Evolutionary conservation across 1,140 invertebrate genomes (phyloP).

Genomic region (Cyclina sinensis): DNA sequence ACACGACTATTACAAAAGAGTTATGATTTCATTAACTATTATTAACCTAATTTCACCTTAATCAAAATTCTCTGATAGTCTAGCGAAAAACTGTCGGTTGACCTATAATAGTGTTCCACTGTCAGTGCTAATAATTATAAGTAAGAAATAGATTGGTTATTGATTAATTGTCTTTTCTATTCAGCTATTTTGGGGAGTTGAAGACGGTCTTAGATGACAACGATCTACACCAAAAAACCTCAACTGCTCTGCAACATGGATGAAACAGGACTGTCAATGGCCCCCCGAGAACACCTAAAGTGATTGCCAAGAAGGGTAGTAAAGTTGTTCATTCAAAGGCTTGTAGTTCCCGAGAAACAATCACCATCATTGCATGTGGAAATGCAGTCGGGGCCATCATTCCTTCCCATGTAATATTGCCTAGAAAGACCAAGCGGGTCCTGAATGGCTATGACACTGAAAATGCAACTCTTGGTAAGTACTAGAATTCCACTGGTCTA

Average conservation of each 20-base stretch:
- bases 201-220: background rate
- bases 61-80: no score
- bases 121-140: no score
- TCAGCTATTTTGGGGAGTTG: no score
- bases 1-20: no score
- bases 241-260: slow-evolving; percentile 55
- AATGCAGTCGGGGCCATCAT: slow-evolving; percentile 17
- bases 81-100: no score
- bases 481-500: no score
- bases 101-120: no score
- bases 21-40: no score
- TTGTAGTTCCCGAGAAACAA: background rate
- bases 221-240: background rate
- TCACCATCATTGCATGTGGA: slow-evolving; percentile 21
- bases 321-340: slow-evolving; percentile 19
- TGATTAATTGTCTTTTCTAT: no score
- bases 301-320: slow-evolving; percentile 41
- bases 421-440: slow-evolving; percentile 13
- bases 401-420: background rate
- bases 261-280: slow-evolving; percentile 14
- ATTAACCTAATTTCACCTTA: no score
- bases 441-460: slow-evolving; percentile 14
- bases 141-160: no score
- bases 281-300: slow-evolving; percentile 28
- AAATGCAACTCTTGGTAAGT: background rate